Conservation (phyloP, 1,140 invertebrate species). For the Camponotus floridanus region DNA sequence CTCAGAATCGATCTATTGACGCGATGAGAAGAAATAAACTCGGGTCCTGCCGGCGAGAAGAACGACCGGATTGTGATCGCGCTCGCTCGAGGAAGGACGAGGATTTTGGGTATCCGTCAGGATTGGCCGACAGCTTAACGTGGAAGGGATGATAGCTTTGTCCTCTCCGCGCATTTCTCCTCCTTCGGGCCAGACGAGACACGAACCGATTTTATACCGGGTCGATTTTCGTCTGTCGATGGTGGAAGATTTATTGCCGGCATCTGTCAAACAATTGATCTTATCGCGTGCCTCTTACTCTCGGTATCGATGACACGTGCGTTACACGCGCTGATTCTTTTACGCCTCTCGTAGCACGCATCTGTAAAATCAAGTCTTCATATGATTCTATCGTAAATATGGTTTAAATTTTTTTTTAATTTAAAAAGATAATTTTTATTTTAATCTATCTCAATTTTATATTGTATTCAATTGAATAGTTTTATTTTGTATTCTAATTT, state of each 20-base stretch:
- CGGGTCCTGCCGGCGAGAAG: neutral
- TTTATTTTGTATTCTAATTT: neutral
- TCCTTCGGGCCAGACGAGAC: neutral
- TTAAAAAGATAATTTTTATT: no score
- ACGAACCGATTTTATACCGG: neutral
- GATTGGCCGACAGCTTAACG: conserved; percentile 10
- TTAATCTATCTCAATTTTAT: no score
- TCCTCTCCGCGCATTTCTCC: neutral
- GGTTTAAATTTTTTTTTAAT: no score
- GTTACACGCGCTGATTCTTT: neutral
- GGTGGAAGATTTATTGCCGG: neutral
- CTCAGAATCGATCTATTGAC: neutral
- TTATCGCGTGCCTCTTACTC: neutral
- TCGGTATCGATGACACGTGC: neutral
- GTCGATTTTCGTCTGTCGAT: conserved; percentile 34
- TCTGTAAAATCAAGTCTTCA: no score
- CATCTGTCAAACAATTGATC: neutral
- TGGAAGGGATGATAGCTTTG: conserved; percentile 35
- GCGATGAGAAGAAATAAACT: neutral
- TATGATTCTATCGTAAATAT: no score
- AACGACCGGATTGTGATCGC: neutral
- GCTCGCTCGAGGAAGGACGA: neutral
- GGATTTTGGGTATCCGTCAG: neutral
- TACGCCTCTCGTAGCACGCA: neutral
- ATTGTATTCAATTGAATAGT: no score